Evolutionary conservation across 2,113 vertebrate genomes (phyloP), one percentile per base, ranked within the genome.

Genomic region (Pachyramphus minor): DNA sequence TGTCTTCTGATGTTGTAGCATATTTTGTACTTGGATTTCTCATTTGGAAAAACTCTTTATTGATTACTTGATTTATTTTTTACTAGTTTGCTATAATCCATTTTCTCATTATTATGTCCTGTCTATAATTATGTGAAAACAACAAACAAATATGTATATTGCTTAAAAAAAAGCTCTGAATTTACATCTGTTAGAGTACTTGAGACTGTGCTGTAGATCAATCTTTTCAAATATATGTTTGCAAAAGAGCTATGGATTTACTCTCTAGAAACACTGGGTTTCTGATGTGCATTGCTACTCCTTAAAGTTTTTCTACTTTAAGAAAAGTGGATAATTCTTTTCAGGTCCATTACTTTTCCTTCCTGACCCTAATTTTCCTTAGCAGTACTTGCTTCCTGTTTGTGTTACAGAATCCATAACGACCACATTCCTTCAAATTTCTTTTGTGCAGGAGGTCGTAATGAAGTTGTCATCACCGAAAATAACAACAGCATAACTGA

Each of bases 401-500:
- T 79, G 13, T 30, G 3, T 45, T 59, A 11, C 17, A 42, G 41
- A 77, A 30, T 67, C 19, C 35, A 6, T 64, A 66, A 59, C 33
- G 35, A 72, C n/a, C 35, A 4, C 1, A 1, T 72, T 47, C 73
- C 56, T 16, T 77, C 4, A 2, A 9, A 52, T 72, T 53, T 93
- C 69, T 45, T 94, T 95, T 81, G 5, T 91, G 84, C 94, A 98
- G 98, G 98, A 62, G 97, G 96, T 66, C 98, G 97, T 52, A 98
- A 98, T 16, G 99, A 99, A 80, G 99, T 99, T 96, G 98, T 99
- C 89, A 99, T 99, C 97, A 99, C 98, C 1, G 99, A 99, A 97
- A 98, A 98, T 66, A 99, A 99, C 97, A 99, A 99, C 98, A 99
- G 99, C 98, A 99, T 99, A 98, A 99, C 99, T 16, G 99, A 99